phyloP scores from a whole-genome alignment of 2,113 vertebrate genomes.

The Lepidothrix coronata region DNA sequence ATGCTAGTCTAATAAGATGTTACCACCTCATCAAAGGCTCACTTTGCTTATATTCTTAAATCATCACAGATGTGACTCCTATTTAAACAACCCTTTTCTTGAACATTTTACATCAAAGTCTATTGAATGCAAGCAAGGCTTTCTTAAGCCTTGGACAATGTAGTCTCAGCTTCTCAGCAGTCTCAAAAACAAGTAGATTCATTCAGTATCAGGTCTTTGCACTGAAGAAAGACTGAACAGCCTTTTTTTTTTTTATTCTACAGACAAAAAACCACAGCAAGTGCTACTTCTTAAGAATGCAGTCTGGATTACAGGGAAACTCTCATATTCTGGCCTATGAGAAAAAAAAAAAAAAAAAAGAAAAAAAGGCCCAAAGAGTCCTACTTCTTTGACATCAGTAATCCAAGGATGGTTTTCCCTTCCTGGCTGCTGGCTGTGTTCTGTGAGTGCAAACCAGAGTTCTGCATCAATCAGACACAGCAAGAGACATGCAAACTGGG shows the following conservation, averaged over 20 bases:
- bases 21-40: not conserved
- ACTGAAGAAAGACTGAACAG: not conserved
- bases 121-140: not conserved
- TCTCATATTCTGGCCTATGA: not conserved
- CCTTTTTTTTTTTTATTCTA: not conserved
- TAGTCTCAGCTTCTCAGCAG: not conserved
- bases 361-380: not conserved
- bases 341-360: not conserved
- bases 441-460: not conserved
- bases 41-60: not conserved
- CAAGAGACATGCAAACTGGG: not conserved
- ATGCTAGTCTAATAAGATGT: not conserved
- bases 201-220: not conserved
- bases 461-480: not conserved
- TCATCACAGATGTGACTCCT: not conserved
- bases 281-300: not conserved
- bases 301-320: not conserved
- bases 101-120: not conserved
- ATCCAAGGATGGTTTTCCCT: not conserved
- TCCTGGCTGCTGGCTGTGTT: not conserved
- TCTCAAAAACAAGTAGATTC: not conserved
- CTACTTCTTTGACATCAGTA: not conserved
- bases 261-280: not conserved
- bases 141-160: not conserved
- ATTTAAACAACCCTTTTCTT: not conserved